A percentile compares a stretch with the other conserved stretches of the same genome.
Conservation (phyloP, 1,140 invertebrate species). For the Anoplophora glabripennis region DNA sequence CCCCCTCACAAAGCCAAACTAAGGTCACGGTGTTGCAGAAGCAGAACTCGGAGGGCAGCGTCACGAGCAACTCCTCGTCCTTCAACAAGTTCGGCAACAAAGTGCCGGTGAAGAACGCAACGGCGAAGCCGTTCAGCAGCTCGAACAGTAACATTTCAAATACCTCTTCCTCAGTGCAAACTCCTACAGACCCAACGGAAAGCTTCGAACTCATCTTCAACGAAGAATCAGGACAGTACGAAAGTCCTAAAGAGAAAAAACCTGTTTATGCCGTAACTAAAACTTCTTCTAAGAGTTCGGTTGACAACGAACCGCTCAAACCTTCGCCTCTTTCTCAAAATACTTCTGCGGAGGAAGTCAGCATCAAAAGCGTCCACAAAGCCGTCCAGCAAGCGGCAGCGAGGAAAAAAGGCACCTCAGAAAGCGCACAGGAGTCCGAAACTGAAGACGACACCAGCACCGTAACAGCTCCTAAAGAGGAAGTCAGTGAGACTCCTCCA, state of each 20-base stretch:
- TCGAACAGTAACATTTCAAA: slow-evolving; percentile 36
- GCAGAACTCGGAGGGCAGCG: slow-evolving; percentile 43
- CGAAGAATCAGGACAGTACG: slow-evolving; percentile 21
- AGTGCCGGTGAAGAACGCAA: slow-evolving; percentile 47
- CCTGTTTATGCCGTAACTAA: slow-evolving; percentile 1
- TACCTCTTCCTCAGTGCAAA: slow-evolving; percentile 39
- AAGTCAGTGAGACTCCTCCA: background rate
- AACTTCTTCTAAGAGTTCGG: background rate
- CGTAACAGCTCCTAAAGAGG: background rate
- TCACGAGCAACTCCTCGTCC: slow-evolving; percentile 26
- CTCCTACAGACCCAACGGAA: slow-evolving; percentile 38
- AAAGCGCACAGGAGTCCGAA: slow-evolving; percentile 3
- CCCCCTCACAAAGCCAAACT: slow-evolving; percentile 33
- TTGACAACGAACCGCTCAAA: background rate
- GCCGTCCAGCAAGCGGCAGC: slow-evolving; percentile 29
- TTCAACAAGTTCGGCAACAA: slow-evolving; percentile 38
- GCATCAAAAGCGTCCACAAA: slow-evolving; percentile 26
- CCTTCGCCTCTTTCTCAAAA: background rate
- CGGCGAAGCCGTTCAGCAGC: slow-evolving; percentile 48
- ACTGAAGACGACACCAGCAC: slow-evolving; percentile 12
- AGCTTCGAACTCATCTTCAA: slow-evolving; percentile 29
- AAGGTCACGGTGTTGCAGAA: slow-evolving; percentile 25
- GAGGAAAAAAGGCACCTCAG: slow-evolving; percentile 19
- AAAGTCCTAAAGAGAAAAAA: slow-evolving; percentile 9
- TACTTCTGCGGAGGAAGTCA: slow-evolving; percentile 20